A percentile compares a stretch with the other conserved stretches of the same genome.
Evolutionary conservation across 2,888 invertebrate genomes (phyloP).

Genomic region (Drosophila nigricruria): DNA sequence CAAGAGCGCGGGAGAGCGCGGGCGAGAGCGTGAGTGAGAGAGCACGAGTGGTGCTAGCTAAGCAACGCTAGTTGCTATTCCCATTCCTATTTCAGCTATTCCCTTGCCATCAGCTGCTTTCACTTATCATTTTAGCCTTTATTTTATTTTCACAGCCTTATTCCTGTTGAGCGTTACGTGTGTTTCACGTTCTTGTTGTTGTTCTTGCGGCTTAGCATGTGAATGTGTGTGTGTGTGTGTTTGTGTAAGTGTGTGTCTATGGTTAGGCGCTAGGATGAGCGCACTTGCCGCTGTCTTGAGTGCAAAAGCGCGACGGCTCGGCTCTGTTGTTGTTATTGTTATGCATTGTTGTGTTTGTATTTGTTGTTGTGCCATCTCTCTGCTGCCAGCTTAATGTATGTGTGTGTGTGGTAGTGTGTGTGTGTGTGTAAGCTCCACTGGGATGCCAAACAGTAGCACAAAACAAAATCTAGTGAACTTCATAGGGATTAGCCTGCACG

Average conservation of each 20-base stretch:
- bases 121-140: constrained; percentile 72
- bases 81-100: constrained; percentile 10
- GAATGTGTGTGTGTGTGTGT: constrained; percentile 22
- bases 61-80: constrained; percentile 11
- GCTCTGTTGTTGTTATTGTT: constrained; percentile 62
- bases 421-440: constrained; percentile 50
- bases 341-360: constrained; percentile 65
- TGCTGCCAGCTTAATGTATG: constrained; percentile 75
- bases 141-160: constrained; percentile 77
- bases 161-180: constrained; percentile 57
- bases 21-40: neutral
- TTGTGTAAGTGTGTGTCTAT: constrained; percentile 36
- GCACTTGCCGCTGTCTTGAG: constrained; percentile 60
- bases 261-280: constrained; percentile 62
- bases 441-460: constrained; percentile 74
- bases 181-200: constrained; percentile 42
- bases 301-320: constrained; percentile 68
- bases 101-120: constrained; percentile 47
- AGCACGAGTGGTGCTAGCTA: neutral
- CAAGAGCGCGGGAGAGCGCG: neutral
- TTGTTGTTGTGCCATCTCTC: constrained; percentile 71
- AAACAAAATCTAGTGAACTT: constrained; percentile 84
- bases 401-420: constrained; percentile 21
- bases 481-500: constrained; percentile 85
- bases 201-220: constrained; percentile 65